Evolutionary conservation across 2,113 vertebrate genomes (phyloP), one percentile per base, ranked within the genome.

Genomic region (Xiphophorus couchianus): DNA sequence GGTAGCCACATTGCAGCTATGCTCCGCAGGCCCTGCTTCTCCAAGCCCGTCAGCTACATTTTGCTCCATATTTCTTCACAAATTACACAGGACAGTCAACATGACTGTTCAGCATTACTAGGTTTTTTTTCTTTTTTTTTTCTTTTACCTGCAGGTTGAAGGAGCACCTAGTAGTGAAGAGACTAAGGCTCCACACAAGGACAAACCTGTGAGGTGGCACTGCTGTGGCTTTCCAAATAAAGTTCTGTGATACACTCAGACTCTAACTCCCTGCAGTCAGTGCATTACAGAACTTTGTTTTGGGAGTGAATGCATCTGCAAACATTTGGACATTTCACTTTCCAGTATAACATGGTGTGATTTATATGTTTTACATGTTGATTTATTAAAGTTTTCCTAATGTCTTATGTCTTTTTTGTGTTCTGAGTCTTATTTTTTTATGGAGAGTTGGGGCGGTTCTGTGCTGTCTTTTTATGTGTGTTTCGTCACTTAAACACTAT

Each of bases 231-330:
- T 94, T 94, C 94, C 94, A 94, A 94, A 93, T 94, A 94, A 95
- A 95, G 94, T 95, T 95, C 95, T 95, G 94, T 95, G 92, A 94
- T 94, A 94, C 94, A 95, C 94, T 95, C 84, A 86, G 94, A 94
- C 94, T 95, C 92, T 93, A 84, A 91, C 86, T 93, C 87, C 90
- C 90, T 76, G 94, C 88, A 95, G 95, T 95, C 94, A 95, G 94
- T 95, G 95, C 94, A 95, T 95, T 95, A 95, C 94, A 95, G 94
- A 95, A 95, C 94, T 95, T 95, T 95, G 94, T 95, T 95, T 95
- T 94, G 94, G 90, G 90, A 95, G 94, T 93, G 93, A 91, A 90
- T 88, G 71, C 87, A 84, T 78, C 82, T n/a, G 77, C 84, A 77
- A 80, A 77, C 91, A 86, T 85, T 82, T 89, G 89, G 84, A 92